Percentiles rank a stretch among this genome's conserved stretches.
Evolutionary conservation across 2,113 vertebrate genomes (phyloP).

Genomic region (Sylvia atricapilla): DNA sequence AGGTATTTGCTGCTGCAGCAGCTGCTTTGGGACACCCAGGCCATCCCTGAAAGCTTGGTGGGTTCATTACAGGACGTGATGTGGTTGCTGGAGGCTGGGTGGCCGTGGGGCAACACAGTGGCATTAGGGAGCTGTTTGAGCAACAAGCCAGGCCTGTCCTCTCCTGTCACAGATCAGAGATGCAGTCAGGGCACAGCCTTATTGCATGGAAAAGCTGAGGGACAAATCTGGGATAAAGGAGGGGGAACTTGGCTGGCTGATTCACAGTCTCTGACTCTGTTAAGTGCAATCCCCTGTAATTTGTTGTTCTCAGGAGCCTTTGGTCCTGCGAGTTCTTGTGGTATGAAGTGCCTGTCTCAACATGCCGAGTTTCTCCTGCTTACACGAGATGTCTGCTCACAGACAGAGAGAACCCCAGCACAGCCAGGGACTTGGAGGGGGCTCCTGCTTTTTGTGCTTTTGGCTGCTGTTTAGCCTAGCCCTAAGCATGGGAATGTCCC

Average conservation of each 20-base stretch:
- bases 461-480: neutral
- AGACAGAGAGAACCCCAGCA: neutral
- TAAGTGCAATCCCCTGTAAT: neutral
- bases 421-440: neutral
- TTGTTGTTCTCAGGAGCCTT: slow-evolving; percentile 24
- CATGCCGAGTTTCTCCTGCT: neutral
- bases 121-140: neutral
- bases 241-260: neutral
- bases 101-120: neutral
- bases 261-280: slow-evolving; percentile 42
- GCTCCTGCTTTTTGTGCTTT: neutral
- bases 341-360: neutral
- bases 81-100: neutral
- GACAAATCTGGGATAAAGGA: neutral
- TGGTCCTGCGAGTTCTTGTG: neutral
- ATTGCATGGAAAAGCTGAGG: neutral
- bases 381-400: neutral
- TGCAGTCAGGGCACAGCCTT: neutral
- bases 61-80: neutral
- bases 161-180: neutral
- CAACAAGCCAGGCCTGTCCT: neutral
- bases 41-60: neutral
- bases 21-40: neutral
- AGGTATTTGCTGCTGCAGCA: neutral
- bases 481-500: neutral